Percentiles rank a stretch among this genome's conserved stretches.
phyloP scores from a whole-genome alignment of 2,797 vertebrate species.

The Urosaurus nigricauda region DNA sequence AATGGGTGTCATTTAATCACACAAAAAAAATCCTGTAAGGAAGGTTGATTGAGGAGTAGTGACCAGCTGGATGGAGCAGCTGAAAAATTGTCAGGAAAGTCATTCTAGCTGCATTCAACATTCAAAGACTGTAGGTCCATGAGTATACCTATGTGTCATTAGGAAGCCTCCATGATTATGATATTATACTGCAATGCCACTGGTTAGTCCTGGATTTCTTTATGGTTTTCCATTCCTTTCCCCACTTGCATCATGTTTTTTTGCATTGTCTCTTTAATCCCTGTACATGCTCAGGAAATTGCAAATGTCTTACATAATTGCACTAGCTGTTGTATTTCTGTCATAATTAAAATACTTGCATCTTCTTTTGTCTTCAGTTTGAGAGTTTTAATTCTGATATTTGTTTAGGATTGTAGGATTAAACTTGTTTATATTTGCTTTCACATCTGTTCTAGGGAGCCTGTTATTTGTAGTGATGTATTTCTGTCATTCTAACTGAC shows the following conservation, averaged over 20 bases:
- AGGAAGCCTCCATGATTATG: neutral
- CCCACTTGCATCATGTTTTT: neutral
- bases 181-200: neutral
- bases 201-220: neutral
- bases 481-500: constrained; percentile 40
- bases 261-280: neutral
- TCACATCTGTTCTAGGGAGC: neutral
- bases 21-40: no score
- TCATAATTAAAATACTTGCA: neutral
- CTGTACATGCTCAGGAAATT: neutral
- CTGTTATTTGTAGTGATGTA: neutral
- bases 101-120: neutral
- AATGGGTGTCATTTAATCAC: no score
- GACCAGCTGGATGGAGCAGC: neutral
- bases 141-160: neutral
- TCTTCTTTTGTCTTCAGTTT: neutral
- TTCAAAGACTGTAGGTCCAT: neutral
- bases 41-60: no score
- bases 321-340: neutral
- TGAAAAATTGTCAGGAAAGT: neutral
- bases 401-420: constrained; percentile 18
- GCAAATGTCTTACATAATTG: no score
- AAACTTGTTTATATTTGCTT: neutral
- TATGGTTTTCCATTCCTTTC: neutral
- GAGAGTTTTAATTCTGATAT: constrained; percentile 25